Evolutionary conservation across 2,888 invertebrate genomes (phyloP).

Genomic region (Aleiodes testaceus): DNA sequence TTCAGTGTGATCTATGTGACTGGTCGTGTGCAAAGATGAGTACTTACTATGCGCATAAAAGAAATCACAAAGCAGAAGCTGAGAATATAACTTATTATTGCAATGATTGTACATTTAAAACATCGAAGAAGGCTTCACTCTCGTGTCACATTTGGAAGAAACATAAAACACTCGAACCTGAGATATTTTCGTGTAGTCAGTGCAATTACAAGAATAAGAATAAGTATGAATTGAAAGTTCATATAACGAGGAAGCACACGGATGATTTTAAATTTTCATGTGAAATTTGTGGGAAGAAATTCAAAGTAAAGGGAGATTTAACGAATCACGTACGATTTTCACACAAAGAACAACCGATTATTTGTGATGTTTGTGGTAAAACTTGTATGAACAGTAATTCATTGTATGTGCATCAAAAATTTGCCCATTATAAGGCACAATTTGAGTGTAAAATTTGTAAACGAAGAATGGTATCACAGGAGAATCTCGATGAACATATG

Average conservation of each 20-base stretch:
- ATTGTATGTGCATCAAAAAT: slow-evolving; percentile 68
- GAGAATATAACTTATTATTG: slow-evolving; percentile 55
- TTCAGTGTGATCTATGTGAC: slow-evolving; percentile 62
- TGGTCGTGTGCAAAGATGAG: slow-evolving; percentile 64
- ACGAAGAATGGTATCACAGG: slow-evolving; percentile 71
- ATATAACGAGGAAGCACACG: slow-evolving; percentile 57
- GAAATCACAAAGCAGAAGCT: slow-evolving; percentile 55
- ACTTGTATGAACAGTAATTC: slow-evolving; percentile 68
- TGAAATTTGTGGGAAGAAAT: slow-evolving; percentile 52
- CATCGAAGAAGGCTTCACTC: slow-evolving; percentile 63
- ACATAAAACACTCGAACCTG: slow-evolving; percentile 55
- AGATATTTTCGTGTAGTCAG: slow-evolving; percentile 58
- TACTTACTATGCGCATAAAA: slow-evolving; percentile 64
- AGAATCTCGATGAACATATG: slow-evolving; percentile 72
- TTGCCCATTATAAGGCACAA: slow-evolving; percentile 69
- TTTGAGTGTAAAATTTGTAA: slow-evolving; percentile 69
- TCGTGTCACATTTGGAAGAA: slow-evolving; percentile 67
- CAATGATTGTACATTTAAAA: slow-evolving; percentile 66
- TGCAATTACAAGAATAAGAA: slow-evolving; percentile 64
- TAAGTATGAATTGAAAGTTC: slow-evolving; percentile 64
- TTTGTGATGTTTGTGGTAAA: slow-evolving; percentile 67
- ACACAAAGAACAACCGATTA: slow-evolving; percentile 52
- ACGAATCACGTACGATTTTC: slow-evolving; percentile 56
- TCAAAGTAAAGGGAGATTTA: slow-evolving; percentile 54
- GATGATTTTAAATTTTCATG: slow-evolving; percentile 53